Evolutionary conservation across 2,888 invertebrate species (phyloP).

Genomic region (Megalurothrips usitatus): DNA sequence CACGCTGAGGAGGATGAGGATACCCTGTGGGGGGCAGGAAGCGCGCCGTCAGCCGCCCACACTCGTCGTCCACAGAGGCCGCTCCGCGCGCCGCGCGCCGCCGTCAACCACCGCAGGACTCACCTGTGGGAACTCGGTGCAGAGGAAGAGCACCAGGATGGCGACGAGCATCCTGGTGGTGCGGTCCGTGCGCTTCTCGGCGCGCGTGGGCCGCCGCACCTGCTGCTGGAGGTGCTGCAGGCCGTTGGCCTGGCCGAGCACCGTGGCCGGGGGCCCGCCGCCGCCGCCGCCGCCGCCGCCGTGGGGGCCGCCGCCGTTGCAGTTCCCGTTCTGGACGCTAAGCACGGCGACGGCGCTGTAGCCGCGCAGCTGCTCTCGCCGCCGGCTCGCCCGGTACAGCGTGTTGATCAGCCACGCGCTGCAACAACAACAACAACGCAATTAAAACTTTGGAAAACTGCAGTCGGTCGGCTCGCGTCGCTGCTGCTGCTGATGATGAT

Average conservation of each 20-base stretch:
- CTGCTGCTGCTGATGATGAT: no score
- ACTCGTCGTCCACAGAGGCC: not conserved
- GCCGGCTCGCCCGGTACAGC: constrained; percentile 67
- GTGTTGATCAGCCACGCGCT: constrained; percentile 61
- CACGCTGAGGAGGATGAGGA: constrained; percentile 59
- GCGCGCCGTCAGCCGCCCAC: no score
- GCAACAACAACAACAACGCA: not conserved
- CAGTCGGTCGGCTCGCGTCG: not conserved
- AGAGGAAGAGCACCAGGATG: constrained; percentile 75
- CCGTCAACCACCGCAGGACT: not conserved
- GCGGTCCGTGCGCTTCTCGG: constrained; percentile 73
- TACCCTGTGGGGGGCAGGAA: constrained; percentile 46
- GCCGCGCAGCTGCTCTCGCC: constrained; percentile 64
- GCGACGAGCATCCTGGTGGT: constrained; percentile 88
- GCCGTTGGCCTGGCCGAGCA: constrained; percentile 29
- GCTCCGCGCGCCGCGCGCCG: no score
- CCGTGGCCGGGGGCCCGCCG: not conserved
- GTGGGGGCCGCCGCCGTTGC: constrained; percentile 42
- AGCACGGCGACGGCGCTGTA: constrained; percentile 49
- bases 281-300: constrained; percentile 38
- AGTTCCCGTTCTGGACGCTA: constrained; percentile 44
- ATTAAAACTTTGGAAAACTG: no score
- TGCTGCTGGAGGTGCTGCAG: constrained; percentile 26
- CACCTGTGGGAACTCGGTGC: constrained; percentile 83
- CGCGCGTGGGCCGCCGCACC: constrained; percentile 52